A percentile compares a stretch with the other conserved stretches of the same genome.
phyloP scores from a whole-genome alignment of 2,888 invertebrate genomes.

The Ochlodes sylvanus region DNA sequence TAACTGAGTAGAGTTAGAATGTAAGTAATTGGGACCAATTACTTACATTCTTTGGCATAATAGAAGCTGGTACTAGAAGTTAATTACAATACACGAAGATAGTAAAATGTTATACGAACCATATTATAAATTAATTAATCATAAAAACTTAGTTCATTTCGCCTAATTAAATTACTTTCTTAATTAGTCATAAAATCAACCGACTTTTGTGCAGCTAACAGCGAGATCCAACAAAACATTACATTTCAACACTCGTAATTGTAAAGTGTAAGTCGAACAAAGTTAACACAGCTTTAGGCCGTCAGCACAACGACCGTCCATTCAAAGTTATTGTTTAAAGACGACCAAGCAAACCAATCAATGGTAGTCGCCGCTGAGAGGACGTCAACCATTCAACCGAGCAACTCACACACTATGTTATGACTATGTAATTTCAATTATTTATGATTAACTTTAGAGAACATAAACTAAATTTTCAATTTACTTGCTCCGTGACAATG shows the following conservation, averaged over 20 bases:
- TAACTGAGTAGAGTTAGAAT: too few species aligned
- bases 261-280: conserved; percentile 4
- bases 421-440: not conserved
- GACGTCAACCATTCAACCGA: not conserved
- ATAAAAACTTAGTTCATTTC: not conserved
- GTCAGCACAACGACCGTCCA: not conserved
- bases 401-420: conserved; percentile 4
- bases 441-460: not conserved
- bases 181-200: not conserved
- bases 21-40: too few species aligned
- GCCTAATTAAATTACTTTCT: not conserved
- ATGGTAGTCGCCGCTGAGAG: not conserved
- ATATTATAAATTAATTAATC: not conserved
- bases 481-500: too few species aligned
- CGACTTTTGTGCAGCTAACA: not conserved
- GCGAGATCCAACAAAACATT: not conserved
- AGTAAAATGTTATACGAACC: too few species aligned
- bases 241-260: not conserved
- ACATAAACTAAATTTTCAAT: not conserved
- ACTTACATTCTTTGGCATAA: too few species aligned
- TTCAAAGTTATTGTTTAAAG: conserved; percentile 6
- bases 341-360: not conserved
- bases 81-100: too few species aligned
- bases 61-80: too few species aligned
- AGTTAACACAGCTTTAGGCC: not conserved